These are phyloP conservation scores for Pheosia gnoma DNA, from an alignment of 2,888 invertebrate genomes.

Conservation along the genomic window DNA sequence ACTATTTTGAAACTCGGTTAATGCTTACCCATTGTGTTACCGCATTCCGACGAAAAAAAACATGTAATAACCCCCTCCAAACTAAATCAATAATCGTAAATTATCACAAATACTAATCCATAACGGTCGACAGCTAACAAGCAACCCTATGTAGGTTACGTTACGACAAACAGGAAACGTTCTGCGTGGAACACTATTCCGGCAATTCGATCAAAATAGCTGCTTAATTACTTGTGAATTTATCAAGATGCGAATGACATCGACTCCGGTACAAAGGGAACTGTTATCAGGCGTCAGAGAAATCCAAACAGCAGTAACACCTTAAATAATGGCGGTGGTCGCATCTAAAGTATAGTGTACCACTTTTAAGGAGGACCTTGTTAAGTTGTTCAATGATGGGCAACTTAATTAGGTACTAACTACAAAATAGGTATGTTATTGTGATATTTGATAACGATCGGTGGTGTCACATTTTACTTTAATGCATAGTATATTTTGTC, in stretches of 20 bases:
- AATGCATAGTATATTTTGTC: no score
- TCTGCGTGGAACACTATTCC: slow-evolving; percentile 53
- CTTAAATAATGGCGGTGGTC: neutral
- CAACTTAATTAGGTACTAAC: no score
- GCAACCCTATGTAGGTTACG: slow-evolving; percentile 24
- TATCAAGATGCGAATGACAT: slow-evolving; percentile 43
- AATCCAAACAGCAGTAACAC: neutral
- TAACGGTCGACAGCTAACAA: slow-evolving; percentile 21
- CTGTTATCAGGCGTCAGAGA: slow-evolving; percentile 13
- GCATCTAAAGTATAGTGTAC: neutral
- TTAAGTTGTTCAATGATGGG: no score
- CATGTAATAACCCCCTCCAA: slow-evolving; percentile 23
- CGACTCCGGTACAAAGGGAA: slow-evolving; percentile 33
- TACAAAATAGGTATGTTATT: no score
- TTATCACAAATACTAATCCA: slow-evolving; percentile 17
- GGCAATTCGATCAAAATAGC: slow-evolving; percentile 51
- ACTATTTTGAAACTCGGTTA: slow-evolving; percentile 33
- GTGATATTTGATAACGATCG: no score
- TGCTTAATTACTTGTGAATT: slow-evolving; percentile 49
- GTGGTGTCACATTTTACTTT: no score
- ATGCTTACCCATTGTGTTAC: slow-evolving; percentile 35
- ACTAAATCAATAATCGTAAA: slow-evolving; percentile 21
- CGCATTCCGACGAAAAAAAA: slow-evolving; percentile 37
- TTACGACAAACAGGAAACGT: slow-evolving; percentile 52
- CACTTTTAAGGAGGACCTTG: no score